A percentile compares a stretch with the other conserved stretches of the same genome.
Evolutionary conservation across 2,113 vertebrate species (phyloP).

Genomic region (Fregetta grallaria): DNA sequence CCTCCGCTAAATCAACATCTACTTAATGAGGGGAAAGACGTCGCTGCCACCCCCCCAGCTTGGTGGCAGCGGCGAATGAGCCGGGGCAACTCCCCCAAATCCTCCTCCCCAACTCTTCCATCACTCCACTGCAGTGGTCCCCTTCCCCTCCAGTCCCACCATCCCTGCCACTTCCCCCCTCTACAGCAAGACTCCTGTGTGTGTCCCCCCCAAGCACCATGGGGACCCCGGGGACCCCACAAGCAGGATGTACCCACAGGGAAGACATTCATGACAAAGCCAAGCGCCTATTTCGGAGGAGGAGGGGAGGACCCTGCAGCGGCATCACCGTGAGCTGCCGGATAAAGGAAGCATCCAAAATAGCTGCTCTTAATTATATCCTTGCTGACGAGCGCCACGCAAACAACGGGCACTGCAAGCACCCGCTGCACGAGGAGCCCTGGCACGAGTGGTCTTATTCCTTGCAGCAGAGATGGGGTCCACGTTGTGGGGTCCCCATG

Average conservation of each 20-base stretch:
- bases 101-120: neutral
- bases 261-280: neutral
- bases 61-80: fast-evolving
- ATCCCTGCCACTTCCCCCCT: neutral
- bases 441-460: neutral
- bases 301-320: constrained; percentile 34
- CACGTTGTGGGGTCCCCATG: neutral
- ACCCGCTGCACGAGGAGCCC: neutral
- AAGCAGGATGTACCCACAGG: neutral
- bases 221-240: neutral
- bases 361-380: constrained; percentile 63
- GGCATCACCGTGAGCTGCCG: constrained; percentile 22
- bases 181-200: neutral
- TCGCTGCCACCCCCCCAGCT: neutral
- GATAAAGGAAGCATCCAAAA: constrained; percentile 62
- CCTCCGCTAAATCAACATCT: constrained; percentile 39
- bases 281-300: neutral
- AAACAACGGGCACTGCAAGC: neutral
- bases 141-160: neutral
- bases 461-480: fast-evolving
- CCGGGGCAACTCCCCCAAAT: neutral
- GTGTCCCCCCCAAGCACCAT: neutral
- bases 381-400: constrained; percentile 25
- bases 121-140: neutral
- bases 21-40: constrained; percentile 35